Evolutionary conservation across 2,797 vertebrate genomes (phyloP).

Genomic region (Hoplostethus atlanticus): DNA sequence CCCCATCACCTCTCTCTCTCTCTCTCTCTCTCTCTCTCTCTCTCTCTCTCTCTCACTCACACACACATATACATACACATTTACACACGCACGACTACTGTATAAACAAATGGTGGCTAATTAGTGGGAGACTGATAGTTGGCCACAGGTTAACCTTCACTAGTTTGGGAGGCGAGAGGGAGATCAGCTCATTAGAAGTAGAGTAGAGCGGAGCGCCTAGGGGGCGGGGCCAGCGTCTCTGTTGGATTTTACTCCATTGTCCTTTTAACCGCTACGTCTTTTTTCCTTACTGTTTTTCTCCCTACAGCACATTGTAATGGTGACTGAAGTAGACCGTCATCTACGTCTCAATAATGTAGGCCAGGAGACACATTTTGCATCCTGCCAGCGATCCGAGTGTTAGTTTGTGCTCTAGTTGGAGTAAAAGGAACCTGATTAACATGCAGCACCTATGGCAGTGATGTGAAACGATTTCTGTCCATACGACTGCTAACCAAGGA

Average conservation of each 20-base stretch:
- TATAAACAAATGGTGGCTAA: constrained; percentile 70
- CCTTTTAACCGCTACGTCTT: constrained; percentile 12
- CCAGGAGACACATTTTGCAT: neutral
- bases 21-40: constrained; percentile 30
- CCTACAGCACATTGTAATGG: constrained; percentile 12
- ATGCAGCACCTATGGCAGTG: neutral
- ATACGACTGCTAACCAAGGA: constrained; percentile 16
- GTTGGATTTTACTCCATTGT: constrained; percentile 44
- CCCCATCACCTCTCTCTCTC: constrained; percentile 58
- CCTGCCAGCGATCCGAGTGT: constrained; percentile 2
- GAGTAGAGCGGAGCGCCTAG: constrained; percentile 24
- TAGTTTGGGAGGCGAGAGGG: constrained; percentile 39
- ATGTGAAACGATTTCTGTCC: neutral
- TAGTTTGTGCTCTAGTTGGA: neutral
- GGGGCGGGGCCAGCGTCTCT: constrained; percentile 26
- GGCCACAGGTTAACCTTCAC: constrained; percentile 65
- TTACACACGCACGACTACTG: constrained; percentile 57
- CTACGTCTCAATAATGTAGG: constrained; percentile 13
- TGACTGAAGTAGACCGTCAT: neutral
- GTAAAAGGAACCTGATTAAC: too few relatives aligned
- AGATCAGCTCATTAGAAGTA: constrained; percentile 23
- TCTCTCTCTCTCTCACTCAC: neutral
- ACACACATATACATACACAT: constrained; percentile 21
- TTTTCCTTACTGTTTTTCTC: neutral
- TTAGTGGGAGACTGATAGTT: constrained; percentile 70